Evolutionary conservation across 23 tunicate species (phyloP).

Genomic region (Aplidium turbinatum): DNA sequence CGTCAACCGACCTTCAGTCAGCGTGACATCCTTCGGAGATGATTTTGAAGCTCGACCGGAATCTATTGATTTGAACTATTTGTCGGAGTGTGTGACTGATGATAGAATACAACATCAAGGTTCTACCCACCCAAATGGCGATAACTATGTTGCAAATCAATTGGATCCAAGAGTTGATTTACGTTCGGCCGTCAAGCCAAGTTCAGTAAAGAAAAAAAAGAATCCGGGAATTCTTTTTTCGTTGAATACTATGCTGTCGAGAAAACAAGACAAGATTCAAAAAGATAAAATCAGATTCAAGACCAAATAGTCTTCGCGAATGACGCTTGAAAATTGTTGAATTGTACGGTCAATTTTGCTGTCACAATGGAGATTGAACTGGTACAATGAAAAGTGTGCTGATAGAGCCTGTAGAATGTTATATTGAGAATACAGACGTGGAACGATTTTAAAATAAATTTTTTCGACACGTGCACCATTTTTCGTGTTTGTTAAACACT

Average conservation of each 20-base stretch:
- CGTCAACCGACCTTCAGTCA: slow-evolving; percentile 2
- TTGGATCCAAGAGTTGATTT: slow-evolving; percentile 56
- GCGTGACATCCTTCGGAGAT: slow-evolving; percentile 6
- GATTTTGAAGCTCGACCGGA: slow-evolving; percentile 38
- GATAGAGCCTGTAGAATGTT: too few relatives aligned
- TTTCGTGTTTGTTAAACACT: too few relatives aligned
- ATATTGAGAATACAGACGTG: too few relatives aligned
- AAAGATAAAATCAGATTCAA: slow-evolving; percentile 23
- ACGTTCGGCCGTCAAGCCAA: slow-evolving; percentile 80
- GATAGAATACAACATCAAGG: neutral
- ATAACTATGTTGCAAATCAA: slow-evolving; percentile 4
- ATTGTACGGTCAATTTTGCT: too few relatives aligned
- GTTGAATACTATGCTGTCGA: slow-evolving; percentile 68
- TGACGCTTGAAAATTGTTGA: too few relatives aligned
- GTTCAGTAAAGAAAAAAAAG: slow-evolving; percentile 73
- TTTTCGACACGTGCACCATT: too few relatives aligned
- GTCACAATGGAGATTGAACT: too few relatives aligned
- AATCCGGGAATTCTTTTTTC: slow-evolving; percentile 71
- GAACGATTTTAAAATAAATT: too few relatives aligned
- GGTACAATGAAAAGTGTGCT: too few relatives aligned
- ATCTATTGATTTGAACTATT: slow-evolving; percentile 21
- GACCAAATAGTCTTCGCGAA: too few relatives aligned
- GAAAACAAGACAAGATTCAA: slow-evolving; percentile 62
- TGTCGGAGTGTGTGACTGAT: neutral
- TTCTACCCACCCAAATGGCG: neutral